phyloP scores from a whole-genome alignment of 2,113 vertebrate genomes.

The Sinocyclocheilus rhinocerous region DNA sequence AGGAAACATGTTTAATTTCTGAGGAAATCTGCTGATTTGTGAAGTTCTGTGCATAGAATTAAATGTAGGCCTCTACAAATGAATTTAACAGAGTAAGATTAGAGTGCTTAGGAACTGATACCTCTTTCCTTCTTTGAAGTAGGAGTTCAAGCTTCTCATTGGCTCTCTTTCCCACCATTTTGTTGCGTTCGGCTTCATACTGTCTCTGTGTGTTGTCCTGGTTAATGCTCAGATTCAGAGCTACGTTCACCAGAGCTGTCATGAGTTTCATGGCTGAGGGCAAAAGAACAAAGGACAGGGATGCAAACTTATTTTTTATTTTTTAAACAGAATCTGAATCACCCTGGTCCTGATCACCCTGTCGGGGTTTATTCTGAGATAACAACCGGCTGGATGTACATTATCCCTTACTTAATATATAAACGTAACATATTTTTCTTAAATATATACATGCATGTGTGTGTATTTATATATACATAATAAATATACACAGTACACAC shows the following conservation, averaged over 20 bases:
- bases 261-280: conserved; percentile 95
- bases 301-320: no score
- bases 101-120: conserved; percentile 57
- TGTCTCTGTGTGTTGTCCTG: conserved; percentile 99
- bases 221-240: conserved; percentile 98
- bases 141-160: conserved; percentile 96
- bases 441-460: no score
- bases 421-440: no score
- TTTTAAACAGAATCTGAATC: neutral
- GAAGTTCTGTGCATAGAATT: neutral
- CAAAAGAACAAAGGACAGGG: neutral
- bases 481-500: no score
- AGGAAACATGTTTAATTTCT: neutral
- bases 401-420: no score
- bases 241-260: conserved; percentile 97
- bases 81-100: neutral
- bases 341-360: no score
- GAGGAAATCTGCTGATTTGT: neutral
- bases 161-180: conserved; percentile 95
- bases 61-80: neutral
- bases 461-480: no score
- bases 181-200: conserved; percentile 97
- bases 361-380: no score
- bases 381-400: no score
- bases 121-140: conserved; percentile 97